Evolutionary conservation across 1,140 invertebrate species (phyloP).

Genomic region (Drosophila melanogaster): DNA sequence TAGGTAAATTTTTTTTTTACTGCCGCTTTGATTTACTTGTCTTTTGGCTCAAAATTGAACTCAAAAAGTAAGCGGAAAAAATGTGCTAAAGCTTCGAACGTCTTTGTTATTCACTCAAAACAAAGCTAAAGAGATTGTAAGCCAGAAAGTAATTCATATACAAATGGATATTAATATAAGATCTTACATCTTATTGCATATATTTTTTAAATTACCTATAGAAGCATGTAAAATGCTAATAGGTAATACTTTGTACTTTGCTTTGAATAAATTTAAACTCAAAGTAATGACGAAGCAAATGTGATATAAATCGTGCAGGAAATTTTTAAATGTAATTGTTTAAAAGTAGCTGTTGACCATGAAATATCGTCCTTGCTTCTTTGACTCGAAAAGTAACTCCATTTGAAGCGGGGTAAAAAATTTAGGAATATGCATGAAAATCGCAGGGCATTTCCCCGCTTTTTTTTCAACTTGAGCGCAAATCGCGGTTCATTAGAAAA

Average conservation of each 20-base stretch:
- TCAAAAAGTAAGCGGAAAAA: neutral
- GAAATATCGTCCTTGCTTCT: neutral
- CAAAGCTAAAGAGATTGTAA: no score
- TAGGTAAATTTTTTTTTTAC: constrained; percentile 41
- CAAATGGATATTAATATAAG: no score
- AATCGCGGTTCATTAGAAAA: constrained; percentile 73
- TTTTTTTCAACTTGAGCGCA: constrained; percentile 63
- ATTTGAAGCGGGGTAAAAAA: neutral
- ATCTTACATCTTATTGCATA: no score
- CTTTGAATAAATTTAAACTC: no score
- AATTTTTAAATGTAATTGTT: neutral
- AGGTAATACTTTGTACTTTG: no score
- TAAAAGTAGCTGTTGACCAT: neutral
- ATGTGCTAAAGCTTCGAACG: neutral
- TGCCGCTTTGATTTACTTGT: constrained; percentile 40
- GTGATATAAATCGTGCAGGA: neutral
- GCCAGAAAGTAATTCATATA: no score
- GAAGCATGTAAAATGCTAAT: no score
- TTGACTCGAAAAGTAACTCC: constrained; percentile 19
- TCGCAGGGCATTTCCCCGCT: constrained; percentile 53
- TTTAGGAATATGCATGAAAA: neutral
- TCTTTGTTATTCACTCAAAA: no score
- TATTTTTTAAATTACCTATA: no score
- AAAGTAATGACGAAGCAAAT: neutral
- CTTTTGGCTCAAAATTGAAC: constrained; percentile 33